Evolutionary conservation across 1,140 invertebrate genomes (phyloP), one percentile per base, ranked within the genome.

Genomic region (Pogonus chalceus): DNA sequence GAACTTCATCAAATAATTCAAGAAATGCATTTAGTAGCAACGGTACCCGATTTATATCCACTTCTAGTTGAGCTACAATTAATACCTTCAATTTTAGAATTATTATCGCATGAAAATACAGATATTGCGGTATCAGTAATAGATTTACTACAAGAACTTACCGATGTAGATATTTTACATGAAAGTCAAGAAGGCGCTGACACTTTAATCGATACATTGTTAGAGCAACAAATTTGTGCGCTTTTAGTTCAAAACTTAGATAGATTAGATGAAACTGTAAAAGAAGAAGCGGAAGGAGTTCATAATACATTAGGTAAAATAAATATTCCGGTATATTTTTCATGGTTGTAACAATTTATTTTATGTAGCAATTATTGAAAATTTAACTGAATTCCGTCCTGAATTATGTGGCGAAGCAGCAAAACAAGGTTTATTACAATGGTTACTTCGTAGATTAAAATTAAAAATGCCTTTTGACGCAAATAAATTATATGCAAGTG

Each of bases 71-170:
- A 98, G 58, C 71, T 96, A 22, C 86, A 90, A 60, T 84, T 90
- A 49, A 76, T 98, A 23, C 87, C 91, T 59, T 92, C 89, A 37
- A 66, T 99, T n/a, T 72, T 99, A 7, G 92, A 96, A 66, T 78
- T 99, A 24, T 69, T 99, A 9, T 82, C 87, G 23, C 97, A 99
- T 76, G 96, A 99, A 66, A 99, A 99, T 72, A 94, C 92, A 51
- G 96, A 96, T 72, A 85, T 93, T 58, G 80, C 88, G 10, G 89
- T 90, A 62, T 66, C 58, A 14, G 64, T 65, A 20, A 63, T 70
- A 39, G 68, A 69, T 56, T 61, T 70, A 21, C 53, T 69, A 64
- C 80, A 98, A 79, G 96, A 99, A 73, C 71, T 99, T 16, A 96
- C 94, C 16, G 96, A 99, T 76, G 86, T 94, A 14, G 96, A 98